Conservation (phyloP, 1,140 invertebrate genomes). For the Hypothenemus hampei region DNA sequence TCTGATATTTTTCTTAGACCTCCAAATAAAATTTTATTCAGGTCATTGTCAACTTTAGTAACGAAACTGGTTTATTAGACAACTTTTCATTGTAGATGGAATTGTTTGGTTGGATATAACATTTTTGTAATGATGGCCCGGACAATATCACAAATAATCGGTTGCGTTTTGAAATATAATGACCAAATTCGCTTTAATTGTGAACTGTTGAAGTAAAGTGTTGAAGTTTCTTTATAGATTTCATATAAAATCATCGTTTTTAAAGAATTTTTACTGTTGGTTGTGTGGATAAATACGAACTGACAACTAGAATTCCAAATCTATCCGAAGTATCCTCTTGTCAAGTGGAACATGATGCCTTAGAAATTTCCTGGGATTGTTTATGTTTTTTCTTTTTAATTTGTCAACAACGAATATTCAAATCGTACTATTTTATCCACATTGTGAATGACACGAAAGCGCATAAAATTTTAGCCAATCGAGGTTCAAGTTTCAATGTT, state of each 20-base stretch:
- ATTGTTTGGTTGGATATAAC: constrained; percentile 10
- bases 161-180: constrained; percentile 11
- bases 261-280: constrained; percentile 16
- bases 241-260: neutral
- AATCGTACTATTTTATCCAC: constrained; percentile 19
- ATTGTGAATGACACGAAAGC: constrained; percentile 16
- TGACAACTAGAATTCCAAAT: constrained; percentile 1
- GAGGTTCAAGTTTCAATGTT: constrained; percentile 1
- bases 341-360: neutral
- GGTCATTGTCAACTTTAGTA: neutral
- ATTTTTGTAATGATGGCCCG: constrained; percentile 12
- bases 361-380: constrained; percentile 11
- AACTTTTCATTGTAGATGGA: constrained; percentile 19
- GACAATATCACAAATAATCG: constrained; percentile 10
- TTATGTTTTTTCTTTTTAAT: constrained; percentile 15
- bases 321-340: neutral
- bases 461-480: constrained; percentile 5
- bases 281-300: constrained; percentile 16
- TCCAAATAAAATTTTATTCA: constrained; percentile 6
- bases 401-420: constrained; percentile 18
- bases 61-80: no score
- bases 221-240: neutral
- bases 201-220: neutral
- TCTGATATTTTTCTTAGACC: constrained; percentile 4
- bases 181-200: neutral